phyloP scores from a whole-genome alignment of 1,140 invertebrate species.

The Adoxophyes honmai region DNA sequence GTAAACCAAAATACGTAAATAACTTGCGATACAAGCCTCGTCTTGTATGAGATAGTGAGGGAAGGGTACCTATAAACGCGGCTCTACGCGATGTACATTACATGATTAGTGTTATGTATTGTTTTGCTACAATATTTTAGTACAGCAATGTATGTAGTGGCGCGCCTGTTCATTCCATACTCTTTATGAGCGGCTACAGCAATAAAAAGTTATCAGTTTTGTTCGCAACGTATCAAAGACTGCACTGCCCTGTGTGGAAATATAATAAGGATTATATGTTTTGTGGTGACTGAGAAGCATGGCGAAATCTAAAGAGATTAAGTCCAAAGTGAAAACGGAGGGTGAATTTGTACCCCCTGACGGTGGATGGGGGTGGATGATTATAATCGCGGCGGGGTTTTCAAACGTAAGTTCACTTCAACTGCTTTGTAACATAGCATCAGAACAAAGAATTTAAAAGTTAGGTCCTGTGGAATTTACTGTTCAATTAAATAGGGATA shows the following conservation, averaged over 20 bases:
- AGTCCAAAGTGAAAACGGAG: slow-evolving; percentile 53
- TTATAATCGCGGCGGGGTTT: slow-evolving; percentile 79
- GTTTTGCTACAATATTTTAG: no score
- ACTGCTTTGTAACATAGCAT: no score
- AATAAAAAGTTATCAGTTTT: slow-evolving; percentile 25
- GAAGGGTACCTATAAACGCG: no score
- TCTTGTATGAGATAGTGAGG: no score
- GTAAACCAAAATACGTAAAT: no score
- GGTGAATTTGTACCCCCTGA: slow-evolving; percentile 79
- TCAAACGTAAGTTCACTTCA: slow-evolving; percentile 77
- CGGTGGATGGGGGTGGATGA: slow-evolving; percentile 84
- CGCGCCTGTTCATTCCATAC: neutral
- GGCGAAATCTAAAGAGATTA: slow-evolving; percentile 42
- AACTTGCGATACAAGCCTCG: no score
- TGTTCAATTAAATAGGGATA: no score
- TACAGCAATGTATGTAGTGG: neutral
- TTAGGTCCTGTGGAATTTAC: no score
- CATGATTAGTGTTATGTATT: no score
- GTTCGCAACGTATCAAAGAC: slow-evolving; percentile 12
- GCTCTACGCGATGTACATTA: no score
- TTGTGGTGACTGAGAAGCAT: slow-evolving; percentile 26
- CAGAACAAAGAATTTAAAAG: no score
- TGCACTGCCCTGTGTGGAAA: neutral
- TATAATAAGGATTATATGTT: neutral
- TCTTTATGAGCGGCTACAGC: neutral